phyloP scores from a whole-genome alignment of 2,888 invertebrate species.

The Agrotis clavis region DNA sequence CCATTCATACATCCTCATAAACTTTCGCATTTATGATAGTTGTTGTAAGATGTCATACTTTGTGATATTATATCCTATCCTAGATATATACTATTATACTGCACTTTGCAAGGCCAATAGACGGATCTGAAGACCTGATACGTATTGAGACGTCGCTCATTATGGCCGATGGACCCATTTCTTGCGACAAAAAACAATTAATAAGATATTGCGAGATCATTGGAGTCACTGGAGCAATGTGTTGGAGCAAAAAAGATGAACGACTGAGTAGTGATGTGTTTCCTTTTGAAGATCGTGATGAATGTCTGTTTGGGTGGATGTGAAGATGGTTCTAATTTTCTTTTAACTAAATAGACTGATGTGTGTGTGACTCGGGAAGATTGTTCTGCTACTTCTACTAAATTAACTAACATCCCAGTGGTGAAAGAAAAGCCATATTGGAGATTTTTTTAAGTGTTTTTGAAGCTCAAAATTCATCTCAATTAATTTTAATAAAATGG shows the following conservation, averaged over 20 bases:
- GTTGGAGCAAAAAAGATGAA: conserved; percentile 45
- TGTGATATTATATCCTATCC: not conserved
- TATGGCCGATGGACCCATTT: conserved; percentile 31
- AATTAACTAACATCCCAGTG: too few species aligned
- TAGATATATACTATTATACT: conserved; percentile 29
- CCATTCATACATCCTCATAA: too few species aligned
- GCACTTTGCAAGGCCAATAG: conserved; percentile 37
- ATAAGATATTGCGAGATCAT: conserved; percentile 48
- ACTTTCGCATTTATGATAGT: too few species aligned
- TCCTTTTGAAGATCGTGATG: conserved; percentile 5
- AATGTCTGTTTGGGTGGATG: not conserved
- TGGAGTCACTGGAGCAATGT: conserved; percentile 53
- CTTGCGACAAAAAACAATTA: conserved; percentile 42
- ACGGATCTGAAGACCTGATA: conserved; percentile 11
- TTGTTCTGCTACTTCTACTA: too few species aligned
- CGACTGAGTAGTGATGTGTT: not conserved
- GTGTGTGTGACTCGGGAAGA: too few species aligned
- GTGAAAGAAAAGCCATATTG: too few species aligned
- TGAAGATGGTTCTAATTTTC: too few species aligned
- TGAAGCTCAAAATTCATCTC: too few species aligned
- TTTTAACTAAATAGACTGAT: too few species aligned
- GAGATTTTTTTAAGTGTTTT: too few species aligned
- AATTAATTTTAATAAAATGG: too few species aligned
- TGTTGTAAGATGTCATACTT: too few species aligned
- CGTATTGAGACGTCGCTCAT: conserved; percentile 18